These are phyloP conservation scores for Candidula unifasciata DNA, from an alignment of 2,888 invertebrate genomes.

Conservation along the genomic window DNA sequence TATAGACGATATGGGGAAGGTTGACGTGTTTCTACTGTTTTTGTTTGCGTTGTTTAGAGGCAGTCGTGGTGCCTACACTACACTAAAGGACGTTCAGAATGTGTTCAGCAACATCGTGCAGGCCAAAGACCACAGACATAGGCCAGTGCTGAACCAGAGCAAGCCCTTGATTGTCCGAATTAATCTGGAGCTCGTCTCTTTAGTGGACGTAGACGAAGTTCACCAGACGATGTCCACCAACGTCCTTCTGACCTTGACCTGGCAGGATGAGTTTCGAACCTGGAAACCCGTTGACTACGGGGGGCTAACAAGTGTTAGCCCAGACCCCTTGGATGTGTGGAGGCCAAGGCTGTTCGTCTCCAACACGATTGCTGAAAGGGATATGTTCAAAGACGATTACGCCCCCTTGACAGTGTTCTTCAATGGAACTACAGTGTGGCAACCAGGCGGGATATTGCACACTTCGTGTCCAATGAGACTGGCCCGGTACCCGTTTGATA, in stretches of 20 bases:
- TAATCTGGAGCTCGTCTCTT: constrained; percentile 16
- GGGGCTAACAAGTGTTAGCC: constrained; percentile 26
- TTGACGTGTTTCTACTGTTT: neutral
- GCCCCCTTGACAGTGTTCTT: constrained; percentile 22
- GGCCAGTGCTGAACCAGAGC: constrained; percentile 1
- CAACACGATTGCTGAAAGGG: constrained; percentile 30
- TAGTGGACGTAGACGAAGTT: constrained; percentile 17
- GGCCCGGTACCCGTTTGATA: constrained; percentile 54
- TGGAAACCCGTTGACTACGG: constrained; percentile 35
- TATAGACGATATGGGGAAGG: neutral
- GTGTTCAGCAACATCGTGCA: neutral
- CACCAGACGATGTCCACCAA: constrained; percentile 27
- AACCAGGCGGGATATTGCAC: constrained; percentile 30
- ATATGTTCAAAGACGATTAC: constrained; percentile 32
- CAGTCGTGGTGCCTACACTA: neutral
- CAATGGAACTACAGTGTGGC: constrained; percentile 41
- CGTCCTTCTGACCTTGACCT: constrained; percentile 7
- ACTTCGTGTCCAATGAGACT: constrained; percentile 44
- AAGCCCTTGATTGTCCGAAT: neutral
- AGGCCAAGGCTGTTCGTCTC: constrained; percentile 37
- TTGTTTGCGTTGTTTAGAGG: neutral
- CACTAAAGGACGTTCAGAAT: constrained; percentile 18
- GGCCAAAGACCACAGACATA: neutral
- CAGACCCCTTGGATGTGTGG: constrained; percentile 37
- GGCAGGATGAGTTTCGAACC: constrained; percentile 42